Evolutionary conservation across 2,888 invertebrate genomes (phyloP).

Genomic region (Palloptera scutellata): DNA sequence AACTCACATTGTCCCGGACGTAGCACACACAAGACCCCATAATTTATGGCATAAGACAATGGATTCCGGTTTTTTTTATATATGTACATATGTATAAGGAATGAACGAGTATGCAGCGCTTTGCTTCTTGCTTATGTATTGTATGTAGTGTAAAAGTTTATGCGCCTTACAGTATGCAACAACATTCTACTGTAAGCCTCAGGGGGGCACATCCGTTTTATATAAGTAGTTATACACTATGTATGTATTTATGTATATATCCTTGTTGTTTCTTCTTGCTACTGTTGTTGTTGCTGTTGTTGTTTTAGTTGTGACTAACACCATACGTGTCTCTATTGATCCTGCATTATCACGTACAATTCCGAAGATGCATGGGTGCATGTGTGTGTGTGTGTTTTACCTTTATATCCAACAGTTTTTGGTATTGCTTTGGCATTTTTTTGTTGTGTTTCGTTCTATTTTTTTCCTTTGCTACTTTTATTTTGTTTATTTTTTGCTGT

Average conservation of each 20-base stretch:
- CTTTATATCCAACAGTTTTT: neutral
- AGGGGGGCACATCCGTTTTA: too few relatives aligned
- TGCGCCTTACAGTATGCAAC: neutral
- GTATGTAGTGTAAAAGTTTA: neutral
- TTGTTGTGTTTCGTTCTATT: neutral
- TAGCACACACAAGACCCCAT: conserved; percentile 38
- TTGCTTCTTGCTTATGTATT: neutral
- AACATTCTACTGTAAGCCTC: too few relatives aligned
- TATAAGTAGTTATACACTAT: conserved; percentile 11
- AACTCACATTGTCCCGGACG: conserved; percentile 39
- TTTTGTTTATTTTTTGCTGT: conserved; percentile 1
- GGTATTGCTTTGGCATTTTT: too few relatives aligned
- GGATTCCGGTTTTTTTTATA: conserved; percentile 34
- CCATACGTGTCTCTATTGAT: conserved; percentile 15
- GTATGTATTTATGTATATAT: conserved; percentile 4
- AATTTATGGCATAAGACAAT: conserved; percentile 44
- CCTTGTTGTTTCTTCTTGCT: conserved; percentile 13
- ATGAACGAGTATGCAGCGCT: too few relatives aligned
- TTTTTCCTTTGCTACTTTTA: neutral
- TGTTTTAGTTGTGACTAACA: conserved; percentile 9
- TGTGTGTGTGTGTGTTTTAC: neutral
- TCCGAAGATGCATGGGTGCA: neutral
- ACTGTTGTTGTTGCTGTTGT: conserved; percentile 27
- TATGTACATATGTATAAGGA: neutral
- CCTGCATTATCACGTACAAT: neutral